Base-by-base conservation (phyloP, 1,140 invertebrate genomes). In the Pygmarrhopalites habei region DNA sequence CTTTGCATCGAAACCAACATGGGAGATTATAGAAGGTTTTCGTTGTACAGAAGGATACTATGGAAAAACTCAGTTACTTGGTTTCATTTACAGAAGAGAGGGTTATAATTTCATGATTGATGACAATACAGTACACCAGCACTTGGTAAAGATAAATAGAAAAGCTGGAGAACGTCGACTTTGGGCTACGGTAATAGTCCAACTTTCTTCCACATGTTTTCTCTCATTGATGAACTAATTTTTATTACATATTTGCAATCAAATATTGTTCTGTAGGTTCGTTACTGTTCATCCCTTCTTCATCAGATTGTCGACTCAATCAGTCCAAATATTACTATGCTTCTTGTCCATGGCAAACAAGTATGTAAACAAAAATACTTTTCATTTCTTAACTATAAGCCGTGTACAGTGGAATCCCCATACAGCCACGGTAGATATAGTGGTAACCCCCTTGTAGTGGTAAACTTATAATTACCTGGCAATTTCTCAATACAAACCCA, bases 331-430 rank as follows among this genome's bases (percentile, higher is more conserved):
- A 94, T 99, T 60, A 99, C 96, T 28, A 90, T 90, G 17, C 89
- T 98, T 62, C 79, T 99, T 26, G 95, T 98, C 21, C 89, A 94
- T 78, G 95, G 95, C 66, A 98, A 98, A 79, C 92, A 97, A 81
- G 90, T 93, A 72, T 71, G 72, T n/a, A n/a, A n/a, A n/a, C n/a
- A n/a, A n/a, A n/a, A n/a, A n/a, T n/a, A n/a, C n/a, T n/a, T n/a
- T n/a, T n/a, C n/a, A n/a, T n/a, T n/a, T n/a, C n/a, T n/a, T n/a
- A n/a, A n/a, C n/a, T n/a, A n/a, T n/a, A n/a, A n/a, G n/a, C n/a
- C n/a, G n/a, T n/a, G n/a, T n/a, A n/a, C n/a, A n/a, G n/a, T n/a
- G n/a, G n/a, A n/a, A n/a, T n/a, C n/a, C n/a, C n/a, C n/a, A n/a
- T n/a, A n/a, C n/a, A n/a, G n/a, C n/a, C n/a, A n/a, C n/a, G n/a